Conservation (phyloP, 2,797 vertebrate species). For the Eulemur rubriventer region DNA sequence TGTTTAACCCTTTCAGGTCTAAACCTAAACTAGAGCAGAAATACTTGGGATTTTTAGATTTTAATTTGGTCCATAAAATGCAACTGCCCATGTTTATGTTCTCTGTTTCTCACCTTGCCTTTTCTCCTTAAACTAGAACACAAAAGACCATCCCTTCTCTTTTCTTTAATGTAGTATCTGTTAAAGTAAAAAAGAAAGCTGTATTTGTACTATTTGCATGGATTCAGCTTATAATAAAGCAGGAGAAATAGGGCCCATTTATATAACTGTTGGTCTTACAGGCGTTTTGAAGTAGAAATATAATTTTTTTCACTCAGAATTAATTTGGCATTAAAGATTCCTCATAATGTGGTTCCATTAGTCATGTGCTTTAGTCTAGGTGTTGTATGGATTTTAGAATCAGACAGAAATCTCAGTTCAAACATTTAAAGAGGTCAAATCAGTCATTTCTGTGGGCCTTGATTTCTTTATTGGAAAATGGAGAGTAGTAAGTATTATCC, state of each 20-base stretch:
- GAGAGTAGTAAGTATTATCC: not conserved
- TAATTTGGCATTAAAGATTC: slow-evolving; percentile 9
- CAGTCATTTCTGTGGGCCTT: not conserved
- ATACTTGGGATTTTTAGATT: not conserved
- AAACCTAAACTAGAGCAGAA: not conserved
- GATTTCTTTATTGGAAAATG: not conserved
- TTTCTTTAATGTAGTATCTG: not conserved
- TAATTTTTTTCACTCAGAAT: not conserved
- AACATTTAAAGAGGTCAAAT: not conserved
- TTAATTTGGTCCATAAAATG: slow-evolving; percentile 28
- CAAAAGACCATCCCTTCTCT: not conserved
- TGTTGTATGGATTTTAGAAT: not conserved
- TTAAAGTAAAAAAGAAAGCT: not conserved
- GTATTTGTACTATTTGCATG: not conserved
- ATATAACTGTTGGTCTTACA: not conserved
- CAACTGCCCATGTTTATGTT: not conserved
- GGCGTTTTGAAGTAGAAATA: not conserved
- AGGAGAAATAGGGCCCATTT: not conserved
- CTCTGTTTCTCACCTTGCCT: not conserved
- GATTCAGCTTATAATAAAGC: not conserved
- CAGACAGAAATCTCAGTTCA: not conserved
- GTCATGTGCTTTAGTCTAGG: not conserved
- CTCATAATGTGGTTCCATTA: slow-evolving; percentile 20
- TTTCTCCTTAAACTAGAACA: slow-evolving; percentile 5
- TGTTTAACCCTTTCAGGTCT: not conserved